Conservation (phyloP, 2,888 invertebrate species). For the Lithophane socia region DNA sequence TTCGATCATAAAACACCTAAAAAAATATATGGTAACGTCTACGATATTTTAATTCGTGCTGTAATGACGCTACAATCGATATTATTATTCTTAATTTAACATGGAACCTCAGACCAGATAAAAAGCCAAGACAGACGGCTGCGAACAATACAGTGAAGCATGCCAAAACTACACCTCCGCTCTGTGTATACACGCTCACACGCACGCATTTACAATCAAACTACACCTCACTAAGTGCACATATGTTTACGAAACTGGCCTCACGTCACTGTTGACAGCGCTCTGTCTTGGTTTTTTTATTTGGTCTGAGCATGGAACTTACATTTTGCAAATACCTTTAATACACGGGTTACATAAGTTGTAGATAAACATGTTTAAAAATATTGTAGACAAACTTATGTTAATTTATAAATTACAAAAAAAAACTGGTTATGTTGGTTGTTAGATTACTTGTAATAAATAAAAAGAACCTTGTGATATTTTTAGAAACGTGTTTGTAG, state of each 20-base stretch:
- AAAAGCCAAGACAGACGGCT: too few species aligned
- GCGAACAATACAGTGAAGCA: too few species aligned
- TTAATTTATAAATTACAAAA: background rate
- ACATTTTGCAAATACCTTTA: background rate
- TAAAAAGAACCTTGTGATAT: background rate
- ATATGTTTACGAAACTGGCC: too few species aligned
- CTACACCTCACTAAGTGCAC: too few species aligned
- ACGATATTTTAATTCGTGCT: conserved; percentile 1
- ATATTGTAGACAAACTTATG: background rate
- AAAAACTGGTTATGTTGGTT: conserved; percentile 7
- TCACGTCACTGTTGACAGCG: too few species aligned
- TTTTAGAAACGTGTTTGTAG: background rate
- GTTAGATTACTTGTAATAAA: background rate
- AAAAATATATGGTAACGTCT: background rate
- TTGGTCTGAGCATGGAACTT: too few species aligned
- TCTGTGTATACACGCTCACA: too few species aligned
- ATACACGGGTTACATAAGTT: background rate
- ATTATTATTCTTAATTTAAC: background rate
- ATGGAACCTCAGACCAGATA: too few species aligned
- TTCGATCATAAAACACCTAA: background rate
- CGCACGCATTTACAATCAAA: too few species aligned
- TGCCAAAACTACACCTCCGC: too few species aligned
- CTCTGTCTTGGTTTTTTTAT: too few species aligned
- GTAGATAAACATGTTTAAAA: background rate
- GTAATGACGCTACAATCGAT: background rate